phyloP scores from a whole-genome alignment of 2,888 invertebrate species.

The Amorpha juglandis region DNA sequence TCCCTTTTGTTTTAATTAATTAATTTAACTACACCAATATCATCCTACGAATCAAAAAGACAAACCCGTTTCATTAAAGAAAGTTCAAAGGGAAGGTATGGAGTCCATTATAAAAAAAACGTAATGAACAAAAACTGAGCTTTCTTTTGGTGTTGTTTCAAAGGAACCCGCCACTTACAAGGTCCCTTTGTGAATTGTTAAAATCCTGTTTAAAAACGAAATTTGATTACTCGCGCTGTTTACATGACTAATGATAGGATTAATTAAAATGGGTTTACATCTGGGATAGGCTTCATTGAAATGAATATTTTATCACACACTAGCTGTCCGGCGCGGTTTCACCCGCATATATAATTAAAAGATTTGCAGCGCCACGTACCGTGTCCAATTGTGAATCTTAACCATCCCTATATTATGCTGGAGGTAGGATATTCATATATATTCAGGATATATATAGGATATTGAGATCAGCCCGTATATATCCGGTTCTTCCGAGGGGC shows the following conservation, averaged over 20 bases:
- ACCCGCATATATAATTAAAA: too few species aligned
- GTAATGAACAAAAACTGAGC: slow-evolving; percentile 48
- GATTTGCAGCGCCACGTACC: too few species aligned
- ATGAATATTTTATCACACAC: too few species aligned
- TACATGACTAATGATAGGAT: background rate
- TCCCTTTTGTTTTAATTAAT: background rate
- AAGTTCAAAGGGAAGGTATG: slow-evolving; percentile 43
- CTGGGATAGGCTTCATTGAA: too few species aligned
- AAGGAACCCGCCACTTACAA: slow-evolving; percentile 25
- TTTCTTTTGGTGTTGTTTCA: slow-evolving; percentile 43
- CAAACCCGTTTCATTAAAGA: slow-evolving; percentile 3
- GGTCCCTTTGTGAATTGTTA: slow-evolving; percentile 5
- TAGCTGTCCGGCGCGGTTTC: too few species aligned
- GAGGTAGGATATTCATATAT: too few species aligned
- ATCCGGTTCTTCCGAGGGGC: too few species aligned
- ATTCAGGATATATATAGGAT: too few species aligned
- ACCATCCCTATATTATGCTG: too few species aligned
- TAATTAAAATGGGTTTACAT: background rate
- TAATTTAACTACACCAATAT: background rate
- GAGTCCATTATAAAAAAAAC: slow-evolving; percentile 57
- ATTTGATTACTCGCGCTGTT: slow-evolving; percentile 3
- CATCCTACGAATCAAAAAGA: slow-evolving; percentile 1
- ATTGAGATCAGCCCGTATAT: too few species aligned
- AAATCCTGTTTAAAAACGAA: background rate
- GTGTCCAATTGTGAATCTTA: too few species aligned